Base-by-base conservation (phyloP, 2,888 invertebrate species). In the Pterostichus niger region DNA sequence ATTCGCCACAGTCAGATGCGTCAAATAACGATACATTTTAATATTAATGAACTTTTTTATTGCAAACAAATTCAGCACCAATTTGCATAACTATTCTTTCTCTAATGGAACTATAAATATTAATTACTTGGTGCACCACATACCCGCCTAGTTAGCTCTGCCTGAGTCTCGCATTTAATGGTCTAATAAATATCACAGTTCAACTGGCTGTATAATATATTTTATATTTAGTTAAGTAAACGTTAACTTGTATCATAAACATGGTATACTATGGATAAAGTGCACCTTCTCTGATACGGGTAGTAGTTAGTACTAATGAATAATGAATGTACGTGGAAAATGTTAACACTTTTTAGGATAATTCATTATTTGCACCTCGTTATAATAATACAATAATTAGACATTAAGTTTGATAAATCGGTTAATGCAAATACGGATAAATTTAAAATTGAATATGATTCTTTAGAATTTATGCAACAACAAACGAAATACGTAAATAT, bases 141-240 rank as follows among this genome's bases (percentile, higher is more conserved):
- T 79, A 64, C 68, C 13, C 52, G 49, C 49, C 61, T 76, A 52
- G 61, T 61, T 64, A 64, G 35, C 64, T 17, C 54, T 17, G 54
- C 17, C 11, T n/a, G 11, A 13, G 46, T 24, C 24, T 24, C 24
- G 24, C 24, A 24, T 46, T 79, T 79, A 79, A 59, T 61, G 78
- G 78, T 79, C 78, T 79, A 79, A 79, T 79, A 79, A 79, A 79
- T 79, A 79, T 79, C 64, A 46, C 61, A 79, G 78, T 79, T 46
- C 13, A 64, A 64, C 35, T 35, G 35, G 9, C 33, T 6, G 64
- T 33, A 64, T 64, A 64, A 64, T 64, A 13, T 64, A 35, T 64
- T 64, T 59, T 64, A 64, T 64, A 64, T 64, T 64, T 64, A 33
- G 35, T 35, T 64, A 64, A 64, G 64, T 64, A 35, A 13, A 64